Percentiles rank a stretch among this genome's conserved stretches.
These are phyloP conservation scores for Pachycephus smyrnensis DNA, from an alignment of 2,888 invertebrate species.

Conservation along the genomic window DNA sequence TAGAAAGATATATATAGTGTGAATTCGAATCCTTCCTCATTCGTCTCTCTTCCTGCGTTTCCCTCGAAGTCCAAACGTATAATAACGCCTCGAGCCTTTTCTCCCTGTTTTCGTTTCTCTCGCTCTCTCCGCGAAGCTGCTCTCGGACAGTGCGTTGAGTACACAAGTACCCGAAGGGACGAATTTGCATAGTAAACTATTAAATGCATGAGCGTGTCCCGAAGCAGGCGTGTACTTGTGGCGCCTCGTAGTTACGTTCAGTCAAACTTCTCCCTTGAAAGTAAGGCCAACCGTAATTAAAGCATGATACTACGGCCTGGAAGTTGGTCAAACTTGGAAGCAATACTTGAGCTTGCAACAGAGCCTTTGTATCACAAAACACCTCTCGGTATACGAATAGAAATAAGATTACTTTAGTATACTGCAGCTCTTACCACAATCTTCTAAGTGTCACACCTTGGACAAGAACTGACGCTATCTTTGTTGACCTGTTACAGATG, in stretches of 20 bases:
- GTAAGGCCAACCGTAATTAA: constrained; percentile 16
- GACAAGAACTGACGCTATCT: constrained; percentile 7
- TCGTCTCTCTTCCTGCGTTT: background rate
- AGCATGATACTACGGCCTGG: constrained; percentile 14
- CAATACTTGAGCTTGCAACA: background rate
- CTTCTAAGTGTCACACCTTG: background rate
- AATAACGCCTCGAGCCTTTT: background rate
- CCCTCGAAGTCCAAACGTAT: background rate
- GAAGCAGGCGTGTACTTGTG: background rate
- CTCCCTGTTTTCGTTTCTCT: background rate
- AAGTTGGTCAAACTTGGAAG: constrained; percentile 21
- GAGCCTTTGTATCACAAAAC: background rate
- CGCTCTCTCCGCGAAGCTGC: background rate
- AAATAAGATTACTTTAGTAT: background rate
- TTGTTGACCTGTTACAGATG: constrained; percentile 35
- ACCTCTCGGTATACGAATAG: background rate
- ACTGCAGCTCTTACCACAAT: background rate
- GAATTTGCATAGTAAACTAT: constrained; percentile 5
- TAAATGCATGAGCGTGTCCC: constrained; percentile 1
- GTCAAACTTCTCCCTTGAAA: constrained; percentile 13
- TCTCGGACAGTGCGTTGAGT: background rate
- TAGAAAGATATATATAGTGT: too few species aligned
- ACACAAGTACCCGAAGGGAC: background rate
- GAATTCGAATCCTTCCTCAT: background rate
- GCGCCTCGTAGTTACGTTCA: background rate